Conservation (phyloP, 2,888 invertebrate species). For the Noctua comes region DNA sequence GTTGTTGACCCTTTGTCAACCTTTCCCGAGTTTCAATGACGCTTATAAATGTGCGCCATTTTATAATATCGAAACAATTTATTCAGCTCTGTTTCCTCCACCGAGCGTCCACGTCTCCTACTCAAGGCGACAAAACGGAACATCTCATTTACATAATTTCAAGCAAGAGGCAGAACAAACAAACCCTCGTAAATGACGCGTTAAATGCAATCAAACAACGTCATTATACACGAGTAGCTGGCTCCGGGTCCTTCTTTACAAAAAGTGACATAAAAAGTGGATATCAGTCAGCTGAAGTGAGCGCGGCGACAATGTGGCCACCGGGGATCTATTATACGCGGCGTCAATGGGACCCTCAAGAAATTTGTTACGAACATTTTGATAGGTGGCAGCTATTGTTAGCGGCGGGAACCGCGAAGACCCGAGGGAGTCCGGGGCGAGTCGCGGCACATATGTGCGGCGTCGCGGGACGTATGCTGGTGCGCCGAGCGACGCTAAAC, state of each 20-base stretch:
- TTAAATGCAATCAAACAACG: conserved; percentile 86
- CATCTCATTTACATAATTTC: conserved; percentile 83
- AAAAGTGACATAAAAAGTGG: conserved; percentile 80
- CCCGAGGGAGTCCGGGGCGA: conserved; percentile 45
- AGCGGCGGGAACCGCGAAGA: conserved; percentile 57
- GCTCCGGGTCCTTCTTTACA: conserved; percentile 71
- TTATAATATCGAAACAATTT: conserved; percentile 49
- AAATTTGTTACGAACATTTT: conserved; percentile 86
- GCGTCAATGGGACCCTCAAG: conserved; percentile 83
- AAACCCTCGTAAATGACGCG: conserved; percentile 86
- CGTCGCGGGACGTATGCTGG: conserved; percentile 70
- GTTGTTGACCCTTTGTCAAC: conserved; percentile 69
- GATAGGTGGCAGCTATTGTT: conserved; percentile 81
- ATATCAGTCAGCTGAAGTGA: conserved; percentile 80
- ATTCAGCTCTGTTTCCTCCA: conserved; percentile 29
- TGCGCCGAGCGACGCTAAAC: conserved; percentile 77
- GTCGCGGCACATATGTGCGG: conserved; percentile 70
- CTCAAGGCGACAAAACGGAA: conserved; percentile 65
- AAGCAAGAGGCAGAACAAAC: conserved; percentile 80
- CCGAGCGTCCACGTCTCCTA: conserved; percentile 25
- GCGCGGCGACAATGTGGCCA: conserved; percentile 79
- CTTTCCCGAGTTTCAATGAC: conserved; percentile 77
- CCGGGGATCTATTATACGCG: conserved; percentile 80
- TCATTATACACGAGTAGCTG: conserved; percentile 83
- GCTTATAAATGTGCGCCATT: conserved; percentile 59